Percentiles rank a stretch among this genome's conserved stretches.
Evolutionary conservation across 2,888 invertebrate genomes (phyloP).

Genomic region (Lingula anatina): DNA sequence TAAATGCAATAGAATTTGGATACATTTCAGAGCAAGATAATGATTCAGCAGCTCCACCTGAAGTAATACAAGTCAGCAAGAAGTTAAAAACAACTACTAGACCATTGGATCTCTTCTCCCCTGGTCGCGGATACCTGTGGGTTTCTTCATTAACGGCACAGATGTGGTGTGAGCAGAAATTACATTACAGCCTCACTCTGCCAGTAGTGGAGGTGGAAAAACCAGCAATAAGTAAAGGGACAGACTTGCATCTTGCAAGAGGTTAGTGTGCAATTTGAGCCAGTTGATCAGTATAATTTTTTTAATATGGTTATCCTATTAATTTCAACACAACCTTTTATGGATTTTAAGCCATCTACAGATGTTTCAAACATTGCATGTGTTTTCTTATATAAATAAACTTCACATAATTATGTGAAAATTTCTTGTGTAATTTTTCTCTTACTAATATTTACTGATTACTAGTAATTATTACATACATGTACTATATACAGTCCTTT

Average conservation of each 20-base stretch:
- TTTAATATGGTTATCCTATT: not conserved
- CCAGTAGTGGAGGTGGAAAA: constrained; percentile 26
- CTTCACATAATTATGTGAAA: not conserved
- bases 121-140: constrained; percentile 35
- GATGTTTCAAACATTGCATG: no score
- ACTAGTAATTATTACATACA: not conserved
- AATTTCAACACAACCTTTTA: no score
- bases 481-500: not conserved
- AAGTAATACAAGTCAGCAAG: no score
- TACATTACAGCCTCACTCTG: constrained; percentile 30
- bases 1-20: no score
- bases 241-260: constrained; percentile 35
- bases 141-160: constrained; percentile 37
- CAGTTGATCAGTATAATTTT: not conserved
- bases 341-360: no score
- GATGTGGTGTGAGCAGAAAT: constrained; percentile 45
- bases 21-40: no score
- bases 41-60: no score
- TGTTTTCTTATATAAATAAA: no score
- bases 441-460: not conserved
- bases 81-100: no score
- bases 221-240: constrained; percentile 31
- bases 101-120: constrained; percentile 22
- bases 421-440: not conserved
- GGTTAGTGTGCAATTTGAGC: constrained; percentile 18